Conservation (phyloP, 2,797 vertebrate species). For the Harpagifer antarcticus region DNA sequence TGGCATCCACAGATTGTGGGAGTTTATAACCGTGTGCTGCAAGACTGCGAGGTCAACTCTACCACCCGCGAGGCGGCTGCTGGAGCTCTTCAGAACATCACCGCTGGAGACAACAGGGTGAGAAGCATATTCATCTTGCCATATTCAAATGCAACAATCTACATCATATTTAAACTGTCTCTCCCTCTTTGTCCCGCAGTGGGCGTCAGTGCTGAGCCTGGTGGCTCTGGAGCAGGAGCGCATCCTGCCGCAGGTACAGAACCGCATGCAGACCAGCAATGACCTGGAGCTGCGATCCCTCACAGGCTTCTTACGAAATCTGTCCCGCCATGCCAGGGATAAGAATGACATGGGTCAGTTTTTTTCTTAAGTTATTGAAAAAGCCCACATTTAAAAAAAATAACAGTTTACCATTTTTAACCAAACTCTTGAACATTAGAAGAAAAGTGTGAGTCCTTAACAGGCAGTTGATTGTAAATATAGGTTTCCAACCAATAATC, state of each 20-base stretch:
- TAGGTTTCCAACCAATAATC: neutral
- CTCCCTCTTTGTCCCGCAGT: conserved; percentile 79
- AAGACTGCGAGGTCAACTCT: conserved; percentile 87
- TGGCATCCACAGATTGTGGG: conserved; percentile 92
- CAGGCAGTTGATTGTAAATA: neutral
- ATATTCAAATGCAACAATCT: neutral
- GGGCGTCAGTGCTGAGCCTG: conserved; percentile 90
- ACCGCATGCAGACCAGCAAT: conserved; percentile 84
- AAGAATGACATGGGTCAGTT: conserved; percentile 93
- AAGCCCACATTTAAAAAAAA: no score
- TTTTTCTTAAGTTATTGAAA: neutral
- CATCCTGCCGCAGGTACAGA: conserved; percentile 88
- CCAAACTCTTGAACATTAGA: neutral
- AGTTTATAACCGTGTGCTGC: conserved; percentile 88
- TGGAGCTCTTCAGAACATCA: conserved; percentile 96
- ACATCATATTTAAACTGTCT: neutral
- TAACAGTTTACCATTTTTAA: no score
- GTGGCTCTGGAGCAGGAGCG: conserved; percentile 91
- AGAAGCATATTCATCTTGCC: conserved; percentile 34
- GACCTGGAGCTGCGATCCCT: conserved; percentile 91
- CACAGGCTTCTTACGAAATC: conserved; percentile 93
- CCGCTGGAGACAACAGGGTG: conserved; percentile 92
- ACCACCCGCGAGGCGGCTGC: conserved; percentile 92
- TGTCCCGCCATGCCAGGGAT: conserved; percentile 89
- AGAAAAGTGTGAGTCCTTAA: neutral